phyloP scores from a whole-genome alignment of 2,888 invertebrate species.

The Troilus luridus region DNA sequence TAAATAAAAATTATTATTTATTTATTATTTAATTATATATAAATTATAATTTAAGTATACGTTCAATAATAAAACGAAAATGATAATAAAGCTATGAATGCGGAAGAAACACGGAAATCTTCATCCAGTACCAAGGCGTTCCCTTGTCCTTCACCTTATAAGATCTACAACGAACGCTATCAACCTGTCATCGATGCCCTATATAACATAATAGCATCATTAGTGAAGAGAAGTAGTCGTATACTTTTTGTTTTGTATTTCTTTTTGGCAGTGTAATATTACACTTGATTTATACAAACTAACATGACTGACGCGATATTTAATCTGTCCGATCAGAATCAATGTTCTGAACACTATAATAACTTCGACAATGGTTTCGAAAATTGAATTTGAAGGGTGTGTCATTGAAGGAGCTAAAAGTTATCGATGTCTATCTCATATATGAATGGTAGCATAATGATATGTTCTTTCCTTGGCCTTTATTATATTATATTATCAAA shows the following conservation, averaged over 20 bases:
- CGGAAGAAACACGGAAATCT: constrained; percentile 20
- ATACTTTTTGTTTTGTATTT: not conserved
- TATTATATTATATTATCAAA: not conserved
- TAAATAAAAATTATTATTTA: too few species aligned
- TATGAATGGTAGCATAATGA: not conserved
- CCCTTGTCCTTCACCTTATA: constrained; percentile 34
- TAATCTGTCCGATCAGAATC: not conserved
- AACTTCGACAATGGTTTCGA: constrained; percentile 1
- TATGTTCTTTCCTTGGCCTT: not conserved
- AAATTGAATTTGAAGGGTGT: not conserved
- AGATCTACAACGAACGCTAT: not conserved
- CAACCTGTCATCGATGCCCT: not conserved
- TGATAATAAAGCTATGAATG: not conserved
- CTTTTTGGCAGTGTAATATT: not conserved
- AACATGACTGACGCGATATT: constrained; percentile 11
- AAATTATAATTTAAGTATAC: too few species aligned
- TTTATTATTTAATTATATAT: too few species aligned
- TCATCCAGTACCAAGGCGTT: not conserved
- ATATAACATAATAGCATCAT: constrained; percentile 31
- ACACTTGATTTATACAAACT: constrained; percentile 19
- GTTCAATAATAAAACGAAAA: not conserved
- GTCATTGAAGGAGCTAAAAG: not conserved
- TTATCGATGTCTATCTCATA: not conserved
- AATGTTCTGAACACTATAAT: not conserved
- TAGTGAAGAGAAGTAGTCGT: not conserved